Evolutionary conservation across 2,888 invertebrate species (phyloP), one percentile per base, ranked within the genome.

Genomic region (Drosophila nr. perissopoda): DNA sequence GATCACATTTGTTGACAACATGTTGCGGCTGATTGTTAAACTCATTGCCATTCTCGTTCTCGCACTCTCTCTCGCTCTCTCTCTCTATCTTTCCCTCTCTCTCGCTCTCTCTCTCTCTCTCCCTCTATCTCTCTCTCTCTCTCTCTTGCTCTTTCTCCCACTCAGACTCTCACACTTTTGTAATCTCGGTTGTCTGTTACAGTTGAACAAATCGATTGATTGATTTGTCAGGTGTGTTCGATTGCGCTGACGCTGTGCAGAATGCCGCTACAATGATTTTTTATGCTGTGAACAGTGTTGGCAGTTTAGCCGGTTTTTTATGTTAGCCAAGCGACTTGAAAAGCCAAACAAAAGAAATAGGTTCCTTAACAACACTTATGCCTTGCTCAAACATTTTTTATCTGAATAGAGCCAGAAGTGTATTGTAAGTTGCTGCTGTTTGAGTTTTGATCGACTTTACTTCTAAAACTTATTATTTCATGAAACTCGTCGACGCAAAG

Each of bases 121-220:
- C 13, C n/a, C n/a, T n/a, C n/a, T n/a, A n/a, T 33, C 38, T 25
- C 11, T 46, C 13, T 31, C n/a, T 38, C 16, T 63, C 18, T 64
- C 40, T 56, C 33, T 59, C 33, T 64, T 7, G 56, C 10, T 11
- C 8, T 46, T 21, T 58, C 48, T 52, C 48, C 11, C 27, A 0
- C 36, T 36, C 49, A 13, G 29, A 6, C 46, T 53, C n/a, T 21
- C 46, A 27, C 33, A n/a, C 27, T 57, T 38, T 53, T 54, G 46
- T 27, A 61, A 53, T 70, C 63, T 49, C 59, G 68, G 42, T 38
- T 70, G 74, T 76, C 76, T 78, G 83, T 88, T 77, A 81, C 85
- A 83, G 82, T 79, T 88, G 83, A 91, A 81, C 83, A 83, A 90
- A 91, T 91, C 91, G 88, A 88, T 89, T 90, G 91, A 91, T 89